These are phyloP conservation scores for Sesamia nonagrioides DNA, from an alignment of 1,140 invertebrate species.

Conservation along the genomic window DNA sequence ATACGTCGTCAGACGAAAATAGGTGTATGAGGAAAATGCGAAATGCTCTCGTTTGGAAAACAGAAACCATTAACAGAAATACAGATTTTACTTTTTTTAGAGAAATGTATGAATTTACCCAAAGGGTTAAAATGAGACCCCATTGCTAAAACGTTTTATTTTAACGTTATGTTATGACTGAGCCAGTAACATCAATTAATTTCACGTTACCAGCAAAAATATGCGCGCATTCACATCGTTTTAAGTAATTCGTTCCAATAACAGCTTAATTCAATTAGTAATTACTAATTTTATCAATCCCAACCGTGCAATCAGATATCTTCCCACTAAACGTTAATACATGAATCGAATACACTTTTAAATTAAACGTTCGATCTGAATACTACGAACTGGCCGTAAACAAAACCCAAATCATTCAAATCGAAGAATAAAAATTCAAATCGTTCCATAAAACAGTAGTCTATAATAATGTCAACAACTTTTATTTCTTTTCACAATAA, in stretches of 20 bases:
- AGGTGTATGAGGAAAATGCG: no score
- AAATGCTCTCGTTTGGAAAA: no score
- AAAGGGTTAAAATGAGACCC: no score
- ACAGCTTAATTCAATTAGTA: background rate
- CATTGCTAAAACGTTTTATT: no score
- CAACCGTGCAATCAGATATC: background rate
- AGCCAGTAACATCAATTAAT: background rate
- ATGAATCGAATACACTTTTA: slow-evolving; percentile 18
- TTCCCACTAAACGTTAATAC: background rate
- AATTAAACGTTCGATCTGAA: background rate
- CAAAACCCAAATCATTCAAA: slow-evolving; percentile 22
- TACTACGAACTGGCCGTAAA: slow-evolving; percentile 16
- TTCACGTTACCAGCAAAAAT: background rate
- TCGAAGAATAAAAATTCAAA: slow-evolving; percentile 34
- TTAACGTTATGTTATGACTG: no score
- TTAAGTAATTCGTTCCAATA: slow-evolving; percentile 1
- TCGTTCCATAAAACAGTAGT: slow-evolving; percentile 58
- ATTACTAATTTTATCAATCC: background rate
- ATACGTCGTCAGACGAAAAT: no score
- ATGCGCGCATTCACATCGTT: background rate
- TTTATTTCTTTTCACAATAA: slow-evolving; percentile 49
- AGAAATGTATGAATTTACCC: no score
- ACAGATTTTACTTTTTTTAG: no score
- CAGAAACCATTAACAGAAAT: no score
- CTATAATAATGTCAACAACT: slow-evolving; percentile 57